A percentile compares a stretch with the other conserved stretches of the same genome.
Conservation (phyloP, 2,797 vertebrate species). For the Squalus acanthias region DNA sequence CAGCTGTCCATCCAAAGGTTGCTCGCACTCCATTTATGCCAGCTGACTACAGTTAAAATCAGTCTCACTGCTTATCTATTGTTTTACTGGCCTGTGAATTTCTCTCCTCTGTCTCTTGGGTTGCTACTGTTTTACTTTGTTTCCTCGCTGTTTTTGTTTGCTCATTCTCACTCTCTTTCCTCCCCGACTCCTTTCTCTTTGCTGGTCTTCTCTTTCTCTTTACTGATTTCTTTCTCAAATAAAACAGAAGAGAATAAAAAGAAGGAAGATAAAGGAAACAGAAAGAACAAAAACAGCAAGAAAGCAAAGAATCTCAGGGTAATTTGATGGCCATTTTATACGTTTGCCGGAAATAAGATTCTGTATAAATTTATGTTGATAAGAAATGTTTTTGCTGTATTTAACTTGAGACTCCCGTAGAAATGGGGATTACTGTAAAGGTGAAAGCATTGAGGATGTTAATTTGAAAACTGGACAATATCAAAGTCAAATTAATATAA, state of each 20-base stretch:
- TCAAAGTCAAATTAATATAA: background rate
- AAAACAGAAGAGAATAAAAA: background rate
- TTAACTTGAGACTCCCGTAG: background rate
- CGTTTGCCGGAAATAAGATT: background rate
- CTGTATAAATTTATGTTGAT: background rate
- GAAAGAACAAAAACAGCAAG: background rate
- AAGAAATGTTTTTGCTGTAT: background rate
- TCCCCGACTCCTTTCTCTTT: background rate
- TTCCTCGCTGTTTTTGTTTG: background rate
- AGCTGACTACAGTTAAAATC: too few relatives aligned
- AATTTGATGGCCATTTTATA: background rate
- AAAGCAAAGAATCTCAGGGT: background rate
- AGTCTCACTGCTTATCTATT: too few relatives aligned
- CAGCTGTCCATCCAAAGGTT: too few relatives aligned
- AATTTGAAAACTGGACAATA: background rate
- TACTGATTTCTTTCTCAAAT: background rate
- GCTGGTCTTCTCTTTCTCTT: background rate
- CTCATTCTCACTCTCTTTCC: background rate
- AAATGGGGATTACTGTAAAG: background rate
- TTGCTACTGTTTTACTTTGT: background rate
- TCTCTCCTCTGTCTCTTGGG: too few relatives aligned
- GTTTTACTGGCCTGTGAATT: background rate
- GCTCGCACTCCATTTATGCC: too few relatives aligned
- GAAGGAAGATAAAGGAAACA: background rate
- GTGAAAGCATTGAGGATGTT: background rate